A percentile compares a stretch with the other conserved stretches of the same genome.
phyloP scores from a whole-genome alignment of 35 echinoderm and acorn worm species.

The Ptychodera flava region DNA sequence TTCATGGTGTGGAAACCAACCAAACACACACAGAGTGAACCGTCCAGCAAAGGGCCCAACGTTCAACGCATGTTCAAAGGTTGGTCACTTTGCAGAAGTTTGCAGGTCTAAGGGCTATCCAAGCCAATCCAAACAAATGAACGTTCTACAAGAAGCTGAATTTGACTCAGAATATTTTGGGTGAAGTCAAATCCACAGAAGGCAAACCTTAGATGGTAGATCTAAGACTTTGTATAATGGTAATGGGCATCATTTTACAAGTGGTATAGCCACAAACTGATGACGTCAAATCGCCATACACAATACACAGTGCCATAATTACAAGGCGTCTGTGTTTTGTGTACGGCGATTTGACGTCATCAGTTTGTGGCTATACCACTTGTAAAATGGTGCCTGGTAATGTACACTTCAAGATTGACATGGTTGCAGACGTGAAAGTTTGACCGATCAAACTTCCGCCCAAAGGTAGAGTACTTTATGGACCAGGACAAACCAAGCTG shows the following conservation, averaged over 20 bases:
- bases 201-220: neutral
- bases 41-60: neutral
- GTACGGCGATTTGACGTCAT: neutral
- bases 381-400: too few species aligned
- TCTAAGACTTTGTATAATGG: too few species aligned
- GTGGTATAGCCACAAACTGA: too few species aligned
- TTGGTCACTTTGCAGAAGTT: neutral
- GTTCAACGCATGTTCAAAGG: neutral
- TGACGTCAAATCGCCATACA: too few species aligned
- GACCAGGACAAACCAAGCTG: neutral
- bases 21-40: neutral
- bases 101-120: neutral
- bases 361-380: too few species aligned
- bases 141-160: neutral
- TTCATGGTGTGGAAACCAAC: neutral
- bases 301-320: too few species aligned
- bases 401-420: neutral
- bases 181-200: neutral
- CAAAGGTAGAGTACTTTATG: neutral
- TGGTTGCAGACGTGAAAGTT: neutral
- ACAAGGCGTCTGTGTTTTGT: too few species aligned
- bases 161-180: neutral
- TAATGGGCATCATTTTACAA: too few species aligned
- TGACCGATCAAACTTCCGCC: neutral
- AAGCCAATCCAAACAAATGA: neutral